Conservation (phyloP, 64 coral and sea anemone species). For the Porites australiensis region DNA sequence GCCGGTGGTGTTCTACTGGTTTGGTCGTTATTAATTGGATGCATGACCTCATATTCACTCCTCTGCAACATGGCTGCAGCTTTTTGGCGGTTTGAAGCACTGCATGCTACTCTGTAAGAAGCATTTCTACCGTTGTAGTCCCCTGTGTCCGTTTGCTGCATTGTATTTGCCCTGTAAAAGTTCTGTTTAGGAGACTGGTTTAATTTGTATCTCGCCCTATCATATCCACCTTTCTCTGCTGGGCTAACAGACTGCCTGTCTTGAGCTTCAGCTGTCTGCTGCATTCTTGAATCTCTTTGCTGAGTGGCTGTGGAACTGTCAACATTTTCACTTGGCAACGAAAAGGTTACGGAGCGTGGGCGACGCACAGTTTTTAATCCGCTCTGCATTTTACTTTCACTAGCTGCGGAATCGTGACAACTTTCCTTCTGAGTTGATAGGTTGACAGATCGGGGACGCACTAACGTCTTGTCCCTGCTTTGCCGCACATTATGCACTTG, state of each 20-base stretch:
- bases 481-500: not conserved
- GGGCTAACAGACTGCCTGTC: not conserved
- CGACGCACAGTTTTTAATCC: conserved; percentile 20
- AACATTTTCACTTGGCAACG: not conserved
- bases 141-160: not conserved
- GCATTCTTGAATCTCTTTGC: not conserved
- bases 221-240: not conserved
- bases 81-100: not conserved
- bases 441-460: conserved; percentile 29
- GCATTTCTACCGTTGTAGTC: not conserved
- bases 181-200: conserved; percentile 21
- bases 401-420: not conserved
- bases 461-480: not conserved
- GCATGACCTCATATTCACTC: conserved; percentile 15
- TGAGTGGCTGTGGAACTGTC: not conserved
- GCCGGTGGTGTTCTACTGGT: not conserved
- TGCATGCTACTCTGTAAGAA: not conserved
- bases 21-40: conserved; percentile 1
- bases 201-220: not conserved
- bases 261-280: not conserved
- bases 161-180: not conserved
- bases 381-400: not conserved
- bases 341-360: conserved; percentile 38
- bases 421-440: not conserved
- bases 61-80: not conserved